Evolutionary conservation across 1,140 invertebrate genomes (phyloP).

Genomic region (Zelostemma sp.): DNA sequence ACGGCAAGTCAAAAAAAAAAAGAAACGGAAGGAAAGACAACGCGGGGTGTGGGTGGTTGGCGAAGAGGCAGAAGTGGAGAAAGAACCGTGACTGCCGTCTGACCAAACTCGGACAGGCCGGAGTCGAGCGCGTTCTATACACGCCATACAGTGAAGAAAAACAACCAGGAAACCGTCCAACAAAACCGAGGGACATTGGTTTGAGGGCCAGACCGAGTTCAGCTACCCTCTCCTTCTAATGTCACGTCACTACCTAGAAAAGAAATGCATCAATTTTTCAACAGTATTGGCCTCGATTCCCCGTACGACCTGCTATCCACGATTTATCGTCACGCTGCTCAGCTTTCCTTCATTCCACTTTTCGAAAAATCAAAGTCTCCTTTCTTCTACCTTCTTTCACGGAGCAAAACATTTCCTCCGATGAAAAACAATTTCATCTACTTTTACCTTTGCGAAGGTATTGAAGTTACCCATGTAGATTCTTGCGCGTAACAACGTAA

Average conservation of each 20-base stretch:
- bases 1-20: slow-evolving; percentile 10
- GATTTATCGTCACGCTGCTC: slow-evolving; percentile 24
- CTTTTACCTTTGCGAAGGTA: too few relatives aligned
- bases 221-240: slow-evolving; percentile 22
- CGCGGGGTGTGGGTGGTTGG: too few relatives aligned
- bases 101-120: slow-evolving; percentile 10
- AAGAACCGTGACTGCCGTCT: not conserved
- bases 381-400: not conserved
- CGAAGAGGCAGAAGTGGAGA: too few relatives aligned
- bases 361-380: not conserved
- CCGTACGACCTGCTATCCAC: slow-evolving; percentile 7
- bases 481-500: slow-evolving; percentile 25
- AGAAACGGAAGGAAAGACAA: slow-evolving; percentile 14
- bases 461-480: too few relatives aligned
- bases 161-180: slow-evolving; percentile 7
- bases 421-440: too few relatives aligned
- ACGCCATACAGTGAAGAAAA: slow-evolving; percentile 25
- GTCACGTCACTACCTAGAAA: slow-evolving; percentile 33
- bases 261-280: slow-evolving; percentile 39
- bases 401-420: too few relatives aligned
- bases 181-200: slow-evolving; percentile 27
- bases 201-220: slow-evolving; percentile 20
- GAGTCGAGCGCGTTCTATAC: slow-evolving; percentile 12
- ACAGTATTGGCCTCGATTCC: slow-evolving; percentile 31
- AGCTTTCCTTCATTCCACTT: slow-evolving; percentile 3